Evolutionary conservation across 2,113 vertebrate species (phyloP).

Genomic region (Malaclemys terrapin): DNA sequence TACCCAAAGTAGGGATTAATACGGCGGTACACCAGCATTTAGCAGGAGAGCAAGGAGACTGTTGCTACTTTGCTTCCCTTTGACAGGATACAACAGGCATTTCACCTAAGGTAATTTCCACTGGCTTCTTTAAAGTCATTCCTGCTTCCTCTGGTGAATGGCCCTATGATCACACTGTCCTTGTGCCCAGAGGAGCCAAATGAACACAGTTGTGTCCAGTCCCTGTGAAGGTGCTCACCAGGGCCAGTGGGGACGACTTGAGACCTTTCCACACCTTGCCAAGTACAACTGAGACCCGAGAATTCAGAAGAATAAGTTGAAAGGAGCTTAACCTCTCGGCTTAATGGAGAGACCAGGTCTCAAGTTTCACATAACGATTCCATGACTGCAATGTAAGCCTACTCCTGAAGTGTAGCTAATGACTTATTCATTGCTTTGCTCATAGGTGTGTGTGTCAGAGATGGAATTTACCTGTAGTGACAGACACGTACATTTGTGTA

Average conservation of each 20-base stretch:
- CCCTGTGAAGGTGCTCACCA: not conserved
- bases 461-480: slow-evolving; percentile 41
- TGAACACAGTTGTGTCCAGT: not conserved
- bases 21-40: not conserved
- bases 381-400: slow-evolving; percentile 59
- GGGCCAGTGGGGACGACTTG: not conserved
- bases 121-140: not conserved
- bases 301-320: slow-evolving; percentile 2
- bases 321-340: slow-evolving; percentile 38
- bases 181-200: not conserved
- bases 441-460: slow-evolving; percentile 18
- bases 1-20: fast-evolving
- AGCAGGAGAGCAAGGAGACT: not conserved
- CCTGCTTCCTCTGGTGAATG: not conserved
- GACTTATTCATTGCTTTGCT: slow-evolving; percentile 68
- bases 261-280: not conserved
- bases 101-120: not conserved
- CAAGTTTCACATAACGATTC: slow-evolving; percentile 64
- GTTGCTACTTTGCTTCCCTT: not conserved
- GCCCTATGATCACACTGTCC: fast-evolving
- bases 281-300: not conserved
- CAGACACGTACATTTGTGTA: not conserved
- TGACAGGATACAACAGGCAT: not conserved
- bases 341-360: slow-evolving; percentile 28
- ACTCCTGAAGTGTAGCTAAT: slow-evolving; percentile 55